Conservation (phyloP, 2,888 invertebrate species). For the Chloromyia formosa region DNA sequence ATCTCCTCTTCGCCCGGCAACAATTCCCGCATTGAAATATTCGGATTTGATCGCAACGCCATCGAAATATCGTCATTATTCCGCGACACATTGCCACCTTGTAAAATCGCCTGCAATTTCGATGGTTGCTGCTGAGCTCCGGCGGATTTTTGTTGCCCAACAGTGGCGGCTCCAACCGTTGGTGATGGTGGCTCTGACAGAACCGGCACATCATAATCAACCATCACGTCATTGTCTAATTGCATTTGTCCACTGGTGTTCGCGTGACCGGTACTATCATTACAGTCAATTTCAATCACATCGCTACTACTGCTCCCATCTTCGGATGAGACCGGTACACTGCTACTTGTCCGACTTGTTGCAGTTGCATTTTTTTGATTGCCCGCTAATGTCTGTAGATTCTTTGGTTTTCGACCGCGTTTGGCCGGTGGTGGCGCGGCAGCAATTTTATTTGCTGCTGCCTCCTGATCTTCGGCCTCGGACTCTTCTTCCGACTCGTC, state of each 20-base stretch:
- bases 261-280: neutral
- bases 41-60: slow-evolving; percentile 70
- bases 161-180: slow-evolving; percentile 48
- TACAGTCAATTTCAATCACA: neutral
- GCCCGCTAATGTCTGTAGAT: neutral
- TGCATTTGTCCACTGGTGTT: slow-evolving; percentile 52
- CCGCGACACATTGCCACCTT: slow-evolving; percentile 51
- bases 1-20: slow-evolving; percentile 87
- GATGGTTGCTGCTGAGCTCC: slow-evolving; percentile 54
- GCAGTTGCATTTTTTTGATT: neutral
- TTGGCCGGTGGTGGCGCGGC: slow-evolving; percentile 52
- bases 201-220: slow-evolving; percentile 61
- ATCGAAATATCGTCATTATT: slow-evolving; percentile 58
- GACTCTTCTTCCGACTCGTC: slow-evolving; percentile 64
- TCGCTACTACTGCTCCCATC: slow-evolving; percentile 32
- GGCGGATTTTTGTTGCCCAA: neutral
- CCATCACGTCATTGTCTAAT: slow-evolving; percentile 58
- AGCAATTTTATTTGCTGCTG: slow-evolving; percentile 61
- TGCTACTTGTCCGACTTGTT: neutral
- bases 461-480: slow-evolving; percentile 56
- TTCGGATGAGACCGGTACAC: slow-evolving; percentile 42
- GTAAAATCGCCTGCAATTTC: slow-evolving; percentile 61
- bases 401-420: slow-evolving; percentile 64
- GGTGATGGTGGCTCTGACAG: slow-evolving; percentile 47
- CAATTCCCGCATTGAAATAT: slow-evolving; percentile 82